Base-by-base conservation (phyloP, 2,113 vertebrate species). In the Castor canadensis region DNA sequence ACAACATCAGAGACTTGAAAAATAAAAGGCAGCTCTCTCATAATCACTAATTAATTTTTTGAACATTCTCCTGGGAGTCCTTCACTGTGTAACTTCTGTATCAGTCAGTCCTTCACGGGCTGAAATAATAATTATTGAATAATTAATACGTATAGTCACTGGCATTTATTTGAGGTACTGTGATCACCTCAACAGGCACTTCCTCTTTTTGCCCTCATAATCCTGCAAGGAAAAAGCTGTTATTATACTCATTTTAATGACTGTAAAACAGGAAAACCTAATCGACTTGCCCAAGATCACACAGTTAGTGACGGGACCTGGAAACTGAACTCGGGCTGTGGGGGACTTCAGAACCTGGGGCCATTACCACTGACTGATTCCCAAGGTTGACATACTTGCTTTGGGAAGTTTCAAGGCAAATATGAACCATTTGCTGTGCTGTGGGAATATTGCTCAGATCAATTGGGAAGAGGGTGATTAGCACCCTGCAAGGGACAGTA, bases 11-110 rank as follows among this genome's bases (percentile, higher is more conserved):
- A 95, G 81, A 56, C 86, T 76, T 89, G 85, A 91, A 96, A 96
- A 95, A 62, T 88, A 66, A 87, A 88, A 89, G 86, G 40, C 38
- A 77, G 15, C 52, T 58, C 81, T 52, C 79, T 87, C 45, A 69
- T 81, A 85, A 95, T 87, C 84, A 60, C 26, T 79, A 81, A 93
- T 92, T 92, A 92, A 93, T 71, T 90, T 92, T 82, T 47, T 58
- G 32, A 94, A 79, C 32, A 75, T 11, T 64, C 91, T 96, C 45
- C 58, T 89, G 77, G 69, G 95, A 88, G 67, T 69, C 30, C 35
- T 95, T 92, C 73, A 54, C 11, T 88, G 91, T 62, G 30, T 40
- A 75, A 92, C 40, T 82, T 95, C 81, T 85, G 40, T 32, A 93
- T 87, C 64, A 77, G 54, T 60, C 60, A 8, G 72, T 54, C 82